A percentile compares a stretch with the other conserved stretches of the same genome.
phyloP scores from a whole-genome alignment of 2,888 invertebrate genomes.

The Sphaerophoria rueppellii region DNA sequence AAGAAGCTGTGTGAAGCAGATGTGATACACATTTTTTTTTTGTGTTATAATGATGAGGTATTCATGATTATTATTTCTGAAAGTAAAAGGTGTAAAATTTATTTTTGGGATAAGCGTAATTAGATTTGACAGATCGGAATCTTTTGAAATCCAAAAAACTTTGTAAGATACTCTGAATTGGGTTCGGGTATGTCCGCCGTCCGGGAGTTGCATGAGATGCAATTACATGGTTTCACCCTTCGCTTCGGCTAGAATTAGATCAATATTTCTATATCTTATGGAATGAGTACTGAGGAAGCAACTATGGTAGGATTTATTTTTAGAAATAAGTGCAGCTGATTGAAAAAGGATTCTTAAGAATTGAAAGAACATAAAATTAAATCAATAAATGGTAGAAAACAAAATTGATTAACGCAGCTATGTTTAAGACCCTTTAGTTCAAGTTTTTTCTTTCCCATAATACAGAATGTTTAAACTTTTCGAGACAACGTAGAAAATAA shows the following conservation, averaged over 20 bases:
- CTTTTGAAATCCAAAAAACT: conserved; percentile 45
- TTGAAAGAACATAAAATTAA: not conserved
- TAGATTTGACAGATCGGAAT: conserved; percentile 67
- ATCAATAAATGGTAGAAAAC: not conserved
- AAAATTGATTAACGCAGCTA: too few species aligned
- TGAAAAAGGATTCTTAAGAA: not conserved
- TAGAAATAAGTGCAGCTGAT: conserved; percentile 11
- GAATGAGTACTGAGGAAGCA: not conserved
- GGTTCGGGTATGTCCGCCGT: not conserved
- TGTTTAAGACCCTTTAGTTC: not conserved
- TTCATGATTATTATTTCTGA: conserved; percentile 13
- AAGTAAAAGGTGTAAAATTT: conserved; percentile 68
- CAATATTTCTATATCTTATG: conserved; percentile 16
- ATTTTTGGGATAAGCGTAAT: conserved; percentile 65
- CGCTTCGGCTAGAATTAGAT: conserved; percentile 61
- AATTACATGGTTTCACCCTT: conserved; percentile 64
- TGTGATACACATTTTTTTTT: conserved; percentile 35
- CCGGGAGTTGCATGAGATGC: conserved; percentile 34
- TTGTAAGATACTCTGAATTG: conserved; percentile 31
- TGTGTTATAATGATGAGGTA: conserved; percentile 35
- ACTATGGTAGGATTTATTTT: not conserved
- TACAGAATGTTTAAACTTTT: too few species aligned
- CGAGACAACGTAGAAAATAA: too few species aligned
- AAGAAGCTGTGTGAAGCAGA: conserved; percentile 39
- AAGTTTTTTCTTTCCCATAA: not conserved